Base-by-base conservation (phyloP, 2,888 invertebrate species). In the Cantharis rufa region DNA sequence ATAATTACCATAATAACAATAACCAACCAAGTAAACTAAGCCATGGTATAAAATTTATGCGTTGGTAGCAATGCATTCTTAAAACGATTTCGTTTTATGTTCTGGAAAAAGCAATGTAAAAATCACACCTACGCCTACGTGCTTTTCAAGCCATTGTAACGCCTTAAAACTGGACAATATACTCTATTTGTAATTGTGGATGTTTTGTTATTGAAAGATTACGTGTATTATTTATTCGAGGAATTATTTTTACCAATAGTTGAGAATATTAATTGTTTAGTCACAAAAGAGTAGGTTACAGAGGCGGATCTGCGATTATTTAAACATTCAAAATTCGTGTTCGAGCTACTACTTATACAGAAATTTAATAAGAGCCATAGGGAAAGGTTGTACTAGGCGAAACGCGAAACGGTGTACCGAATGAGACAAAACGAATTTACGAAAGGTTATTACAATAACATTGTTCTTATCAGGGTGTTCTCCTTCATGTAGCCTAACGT, bases 51-150 rank as follows among this genome's bases (percentile, higher is more conserved):
- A 48, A 48, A 48, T 10, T 62, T 15, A 24, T 63, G 71, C 71
- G 71, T 71, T 71, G 71, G 63, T 27, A 63, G 71, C 13, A 62
- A 27, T 71, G 62, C 63, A 71, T 71, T 71, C 63, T 71, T 28
- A 28, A 71, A 63, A 63, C 71, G 27, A 63, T 63, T 63, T 28
- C 28, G 63, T 61, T 63, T 63, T 71, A 71, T 71, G 63, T 71
- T 15, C 21, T 15, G 15, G 16, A 71, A 71, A 71, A 71, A 71
- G 15, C 27, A 7, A 71, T 24, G 62, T 71, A 62, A 71, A 62
- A 62, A 62, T 48, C 48, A 48, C 48, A 48, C 48, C 72, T 76
- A 28, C 24, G 13, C 28, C 28, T 27, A 69, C 27, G 69, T 48
- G 32, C 62, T 70, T 24, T 24, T 71, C 62, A 62, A 62, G 27